Conservation (phyloP, 2,888 invertebrate species). For the Oxyteleia sp. region DNA sequence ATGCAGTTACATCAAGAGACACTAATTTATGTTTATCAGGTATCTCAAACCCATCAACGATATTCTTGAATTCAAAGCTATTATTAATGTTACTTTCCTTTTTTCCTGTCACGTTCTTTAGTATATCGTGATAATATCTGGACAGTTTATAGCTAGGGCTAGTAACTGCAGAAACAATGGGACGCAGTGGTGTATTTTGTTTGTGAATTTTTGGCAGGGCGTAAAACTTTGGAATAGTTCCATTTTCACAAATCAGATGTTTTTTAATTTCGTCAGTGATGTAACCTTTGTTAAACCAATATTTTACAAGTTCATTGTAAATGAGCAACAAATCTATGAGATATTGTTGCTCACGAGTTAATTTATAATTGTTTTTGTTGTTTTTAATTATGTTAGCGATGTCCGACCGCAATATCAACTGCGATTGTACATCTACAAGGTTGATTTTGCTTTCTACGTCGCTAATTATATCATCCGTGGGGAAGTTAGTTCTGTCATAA, state of each 20-base stretch:
- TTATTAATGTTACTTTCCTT: not conserved
- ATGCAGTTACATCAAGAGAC: not conserved
- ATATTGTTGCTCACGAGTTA: too few species aligned
- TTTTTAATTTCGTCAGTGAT: not conserved
- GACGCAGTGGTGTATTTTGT: not conserved
- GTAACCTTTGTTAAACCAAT: not conserved
- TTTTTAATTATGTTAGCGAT: not conserved
- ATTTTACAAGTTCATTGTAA: not conserved
- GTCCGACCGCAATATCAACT: not conserved
- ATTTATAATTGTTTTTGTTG: not conserved
- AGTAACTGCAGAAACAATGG: not conserved
- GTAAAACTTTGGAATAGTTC: not conserved
- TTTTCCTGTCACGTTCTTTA: not conserved
- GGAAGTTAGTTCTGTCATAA: not conserved
- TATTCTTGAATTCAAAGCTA: not conserved
- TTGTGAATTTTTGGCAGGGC: not conserved
- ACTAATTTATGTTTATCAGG: not conserved
- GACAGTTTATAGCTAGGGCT: not conserved
- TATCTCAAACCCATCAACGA: not conserved
- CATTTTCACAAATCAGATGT: not conserved
- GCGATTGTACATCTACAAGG: not conserved
- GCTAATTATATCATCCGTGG: not conserved
- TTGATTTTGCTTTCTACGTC: not conserved
- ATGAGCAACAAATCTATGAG: too few species aligned
- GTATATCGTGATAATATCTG: not conserved